Base-by-base conservation (phyloP, 2,888 invertebrate species). In the Hybos culiciformis region DNA sequence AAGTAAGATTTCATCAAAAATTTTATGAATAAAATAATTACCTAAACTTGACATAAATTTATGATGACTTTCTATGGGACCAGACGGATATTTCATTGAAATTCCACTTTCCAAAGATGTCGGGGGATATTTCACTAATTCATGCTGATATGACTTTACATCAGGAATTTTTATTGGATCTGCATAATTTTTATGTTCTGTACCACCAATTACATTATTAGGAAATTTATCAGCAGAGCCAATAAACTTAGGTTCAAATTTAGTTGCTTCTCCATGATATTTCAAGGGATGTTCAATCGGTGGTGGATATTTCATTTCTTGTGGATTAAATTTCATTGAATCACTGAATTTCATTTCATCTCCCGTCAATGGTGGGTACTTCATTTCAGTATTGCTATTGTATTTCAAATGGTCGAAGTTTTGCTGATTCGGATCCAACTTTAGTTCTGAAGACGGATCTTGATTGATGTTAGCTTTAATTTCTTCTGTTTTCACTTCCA, bases 401-500 rank as follows among this genome's bases (percentile, higher is more conserved):
- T 44, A 36, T 36, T 36, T 36, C 14, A 12, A 49, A 34, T 46
- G 46, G 14, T 45, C 50, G 26, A 50, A 51, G 37, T 52, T 53
- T 17, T 55, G 50, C 29, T 55, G n/a, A 29, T 29, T 55, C 29
- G 49, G 50, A 12, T 54, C 54, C n/a, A 55, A 54, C 12, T 29
- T 29, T 29, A n/a, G 12, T n/a, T 29, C 29, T 29, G n/a, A 29
- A 29, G 12, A n/a, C 2, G n/a, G 2, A 12, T 29, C 29, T n/a
- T 29, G 5, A 48, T 50, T 48, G 44, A 50, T 46, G 48, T 48
- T 50, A 44, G 48, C 41, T 38, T 62, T 64, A 1, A 58, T 57
- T 24, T 63, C 58, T 48, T 64, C 65, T 42, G 66, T 69, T 46
- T 68, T 69, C 41, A 75, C 70, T 61, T 80, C 81, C 54, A 80